Conservation (phyloP, 2,888 invertebrate genomes). For the Campoplex capitator region DNA sequence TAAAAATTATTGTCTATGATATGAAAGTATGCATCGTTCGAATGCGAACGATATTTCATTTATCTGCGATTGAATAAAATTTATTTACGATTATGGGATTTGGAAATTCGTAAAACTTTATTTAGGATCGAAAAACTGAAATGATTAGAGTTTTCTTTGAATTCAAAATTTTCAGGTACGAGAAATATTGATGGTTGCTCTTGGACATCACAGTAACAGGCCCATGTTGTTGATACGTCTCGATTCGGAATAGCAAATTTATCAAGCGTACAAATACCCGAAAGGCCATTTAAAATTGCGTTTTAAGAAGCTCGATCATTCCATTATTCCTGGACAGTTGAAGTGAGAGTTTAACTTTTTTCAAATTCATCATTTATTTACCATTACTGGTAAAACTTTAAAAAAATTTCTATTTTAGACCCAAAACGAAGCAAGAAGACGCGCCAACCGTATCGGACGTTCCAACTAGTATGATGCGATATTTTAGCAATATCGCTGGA, state of each 20-base stretch:
- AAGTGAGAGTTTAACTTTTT: constrained; percentile 65
- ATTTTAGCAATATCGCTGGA: constrained; percentile 95
- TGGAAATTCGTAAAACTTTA: no score
- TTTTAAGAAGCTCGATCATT: constrained; percentile 92
- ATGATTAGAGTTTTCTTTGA: not conserved
- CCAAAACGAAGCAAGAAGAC: constrained; percentile 84
- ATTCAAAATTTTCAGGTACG: constrained; percentile 83
- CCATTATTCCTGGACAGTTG: constrained; percentile 84
- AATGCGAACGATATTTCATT: not conserved
- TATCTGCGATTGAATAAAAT: no score
- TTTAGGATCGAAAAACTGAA: no score
- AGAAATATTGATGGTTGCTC: constrained; percentile 92
- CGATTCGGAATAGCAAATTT: constrained; percentile 93
- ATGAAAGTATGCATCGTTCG: not conserved
- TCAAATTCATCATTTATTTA: not conserved
- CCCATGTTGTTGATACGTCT: constrained; percentile 93
- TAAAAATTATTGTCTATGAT: constrained; percentile 53
- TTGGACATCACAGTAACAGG: constrained; percentile 93
- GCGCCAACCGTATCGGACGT: constrained; percentile 76
- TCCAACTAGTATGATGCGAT: constrained; percentile 88
- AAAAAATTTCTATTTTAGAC: constrained; percentile 65
- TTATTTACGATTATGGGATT: no score
- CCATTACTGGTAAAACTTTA: not conserved
- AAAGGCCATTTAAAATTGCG: constrained; percentile 94
- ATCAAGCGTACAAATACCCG: constrained; percentile 94